A percentile compares a stretch with the other conserved stretches of the same genome.
Evolutionary conservation across 2,797 vertebrate species (phyloP).

Genomic region (Myotis vivesi): DNA sequence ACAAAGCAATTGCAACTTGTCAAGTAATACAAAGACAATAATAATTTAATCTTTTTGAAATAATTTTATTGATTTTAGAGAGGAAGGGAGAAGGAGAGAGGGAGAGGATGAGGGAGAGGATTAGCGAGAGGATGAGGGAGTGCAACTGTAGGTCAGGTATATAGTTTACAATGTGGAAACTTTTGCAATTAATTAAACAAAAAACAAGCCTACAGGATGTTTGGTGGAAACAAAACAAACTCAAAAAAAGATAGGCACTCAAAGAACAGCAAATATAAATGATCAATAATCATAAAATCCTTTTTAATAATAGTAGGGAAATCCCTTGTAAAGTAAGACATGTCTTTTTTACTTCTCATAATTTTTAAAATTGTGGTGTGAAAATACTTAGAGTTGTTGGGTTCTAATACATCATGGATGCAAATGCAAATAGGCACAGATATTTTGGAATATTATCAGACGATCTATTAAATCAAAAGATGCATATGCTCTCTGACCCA

Average conservation of each 20-base stretch:
- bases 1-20: conserved; percentile 73
- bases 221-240: background rate
- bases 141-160: background rate
- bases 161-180: background rate
- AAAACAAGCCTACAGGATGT: background rate
- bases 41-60: conserved; percentile 61
- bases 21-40: conserved; percentile 77
- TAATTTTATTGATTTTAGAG: too few relatives aligned
- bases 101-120: too few relatives aligned
- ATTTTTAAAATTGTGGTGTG: background rate
- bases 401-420: background rate
- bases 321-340: background rate
- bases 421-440: background rate
- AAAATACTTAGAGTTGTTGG: background rate
- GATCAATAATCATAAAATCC: background rate
- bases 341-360: background rate
- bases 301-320: background rate
- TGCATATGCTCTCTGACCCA: background rate
- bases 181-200: background rate
- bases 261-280: background rate
- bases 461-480: background rate
- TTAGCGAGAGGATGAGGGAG: background rate
- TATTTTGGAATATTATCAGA: background rate
- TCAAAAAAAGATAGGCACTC: background rate
- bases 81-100: too few relatives aligned